A percentile compares a stretch with the other conserved stretches of the same genome.
phyloP scores from a whole-genome alignment of 2,113 vertebrate genomes.

The Zosterops borbonicus region DNA sequence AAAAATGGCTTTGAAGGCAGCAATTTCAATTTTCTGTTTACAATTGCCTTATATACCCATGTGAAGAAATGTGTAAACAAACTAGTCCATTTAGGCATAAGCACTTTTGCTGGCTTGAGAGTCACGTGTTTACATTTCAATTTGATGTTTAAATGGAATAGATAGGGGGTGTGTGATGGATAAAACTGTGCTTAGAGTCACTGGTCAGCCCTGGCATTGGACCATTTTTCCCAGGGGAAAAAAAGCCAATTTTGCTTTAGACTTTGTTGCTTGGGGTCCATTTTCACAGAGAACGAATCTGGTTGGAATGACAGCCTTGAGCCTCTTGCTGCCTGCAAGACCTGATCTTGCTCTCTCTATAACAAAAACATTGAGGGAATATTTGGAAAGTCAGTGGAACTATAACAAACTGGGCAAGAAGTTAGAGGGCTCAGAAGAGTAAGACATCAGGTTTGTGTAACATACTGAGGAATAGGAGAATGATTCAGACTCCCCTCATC shows the following conservation, averaged over 20 bases:
- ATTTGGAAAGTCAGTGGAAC: background rate
- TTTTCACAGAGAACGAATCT: background rate
- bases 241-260: background rate
- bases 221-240: background rate
- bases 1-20: background rate
- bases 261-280: background rate
- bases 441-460: background rate
- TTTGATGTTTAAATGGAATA: background rate
- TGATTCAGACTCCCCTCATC: accelerated
- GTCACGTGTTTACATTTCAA: background rate
- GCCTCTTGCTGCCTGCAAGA: background rate
- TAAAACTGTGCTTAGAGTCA: background rate
- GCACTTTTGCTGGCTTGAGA: background rate
- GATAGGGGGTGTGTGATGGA: background rate
- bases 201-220: background rate
- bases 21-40: background rate
- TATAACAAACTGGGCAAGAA: background rate
- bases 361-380: background rate
- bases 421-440: background rate
- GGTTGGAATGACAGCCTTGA: background rate
- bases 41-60: background rate
- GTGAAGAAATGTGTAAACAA: background rate
- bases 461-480: background rate
- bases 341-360: background rate
- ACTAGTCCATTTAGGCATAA: background rate